phyloP scores from a whole-genome alignment of 2,888 invertebrate genomes.

The Melanchra persicariae region DNA sequence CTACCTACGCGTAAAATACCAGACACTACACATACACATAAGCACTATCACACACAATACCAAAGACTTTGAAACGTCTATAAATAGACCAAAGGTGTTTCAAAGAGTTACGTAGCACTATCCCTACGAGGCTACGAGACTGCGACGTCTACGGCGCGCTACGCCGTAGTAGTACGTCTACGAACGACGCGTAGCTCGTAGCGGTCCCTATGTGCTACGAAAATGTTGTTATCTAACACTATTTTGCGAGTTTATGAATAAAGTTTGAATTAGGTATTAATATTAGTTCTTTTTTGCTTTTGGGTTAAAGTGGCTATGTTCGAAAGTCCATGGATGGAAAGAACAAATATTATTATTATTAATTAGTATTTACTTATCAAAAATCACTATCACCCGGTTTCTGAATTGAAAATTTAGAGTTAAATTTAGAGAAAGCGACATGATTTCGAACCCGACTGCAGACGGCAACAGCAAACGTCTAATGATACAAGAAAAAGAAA shows the following conservation, averaged over 20 bases:
- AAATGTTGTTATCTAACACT: slow-evolving; percentile 17
- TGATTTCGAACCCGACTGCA: too few species aligned
- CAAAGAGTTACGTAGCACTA: slow-evolving; percentile 28
- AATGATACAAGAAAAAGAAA: too few species aligned
- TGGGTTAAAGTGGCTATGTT: neutral
- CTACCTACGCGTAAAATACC: too few species aligned
- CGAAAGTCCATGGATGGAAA: too few species aligned
- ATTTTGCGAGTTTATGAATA: slow-evolving; percentile 6
- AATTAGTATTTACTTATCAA: too few species aligned
- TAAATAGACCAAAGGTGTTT: slow-evolving; percentile 41
- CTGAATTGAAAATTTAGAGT: too few species aligned
- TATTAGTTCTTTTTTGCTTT: neutral
- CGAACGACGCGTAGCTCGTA: slow-evolving; percentile 49
- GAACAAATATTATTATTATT: too few species aligned
- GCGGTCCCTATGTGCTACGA: slow-evolving; percentile 49
- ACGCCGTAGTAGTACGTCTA: slow-evolving; percentile 65
- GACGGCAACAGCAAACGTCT: too few species aligned
- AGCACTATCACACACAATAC: neutral
- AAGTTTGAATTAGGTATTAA: neutral
- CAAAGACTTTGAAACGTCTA: slow-evolving; percentile 35
- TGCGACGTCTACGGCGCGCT: slow-evolving; percentile 38
- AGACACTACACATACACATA: neutral
- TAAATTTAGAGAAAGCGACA: too few species aligned
- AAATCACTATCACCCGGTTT: too few species aligned
- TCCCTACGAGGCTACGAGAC: slow-evolving; percentile 33